These are phyloP conservation scores for Austrolebias charrua DNA, from an alignment of 2,797 vertebrate species.

Conservation along the genomic window DNA sequence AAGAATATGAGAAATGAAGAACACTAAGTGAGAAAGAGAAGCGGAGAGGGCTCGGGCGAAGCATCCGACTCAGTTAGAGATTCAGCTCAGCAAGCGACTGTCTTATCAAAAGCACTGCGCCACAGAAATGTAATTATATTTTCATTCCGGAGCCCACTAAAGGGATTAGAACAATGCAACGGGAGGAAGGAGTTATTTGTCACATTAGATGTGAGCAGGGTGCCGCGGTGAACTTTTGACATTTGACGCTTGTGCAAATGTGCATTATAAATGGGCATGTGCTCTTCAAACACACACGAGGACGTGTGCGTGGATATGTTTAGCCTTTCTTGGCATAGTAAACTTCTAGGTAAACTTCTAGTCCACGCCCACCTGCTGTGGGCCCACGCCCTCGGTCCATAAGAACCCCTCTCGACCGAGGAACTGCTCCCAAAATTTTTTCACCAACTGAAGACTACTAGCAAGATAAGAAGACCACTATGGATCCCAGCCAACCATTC, in stretches of 20 bases:
- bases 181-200: slow-evolving; percentile 78
- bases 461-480: too few relatives aligned
- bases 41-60: slow-evolving; percentile 59
- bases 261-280: slow-evolving; percentile 29
- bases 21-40: slow-evolving; percentile 37
- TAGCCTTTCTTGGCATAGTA: slow-evolving; percentile 7
- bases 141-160: slow-evolving; percentile 78
- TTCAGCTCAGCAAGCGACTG: slow-evolving; percentile 76
- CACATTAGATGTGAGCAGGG: slow-evolving; percentile 73
- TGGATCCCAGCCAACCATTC: too few relatives aligned
- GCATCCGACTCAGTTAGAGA: slow-evolving; percentile 76
- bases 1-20: slow-evolving; percentile 23
- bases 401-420: too few relatives aligned
- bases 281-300: slow-evolving; percentile 8
- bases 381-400: too few relatives aligned
- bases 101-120: slow-evolving; percentile 79
- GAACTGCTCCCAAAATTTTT: too few relatives aligned
- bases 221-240: slow-evolving; percentile 77
- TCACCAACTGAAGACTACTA: too few relatives aligned
- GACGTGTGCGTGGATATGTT: background rate
- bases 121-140: slow-evolving; percentile 81
- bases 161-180: slow-evolving; percentile 81
- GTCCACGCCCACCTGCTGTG: too few relatives aligned
- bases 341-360: too few relatives aligned
- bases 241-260: slow-evolving; percentile 52